phyloP scores from a whole-genome alignment of 2,888 invertebrate genomes.

The Panopea generosa region DNA sequence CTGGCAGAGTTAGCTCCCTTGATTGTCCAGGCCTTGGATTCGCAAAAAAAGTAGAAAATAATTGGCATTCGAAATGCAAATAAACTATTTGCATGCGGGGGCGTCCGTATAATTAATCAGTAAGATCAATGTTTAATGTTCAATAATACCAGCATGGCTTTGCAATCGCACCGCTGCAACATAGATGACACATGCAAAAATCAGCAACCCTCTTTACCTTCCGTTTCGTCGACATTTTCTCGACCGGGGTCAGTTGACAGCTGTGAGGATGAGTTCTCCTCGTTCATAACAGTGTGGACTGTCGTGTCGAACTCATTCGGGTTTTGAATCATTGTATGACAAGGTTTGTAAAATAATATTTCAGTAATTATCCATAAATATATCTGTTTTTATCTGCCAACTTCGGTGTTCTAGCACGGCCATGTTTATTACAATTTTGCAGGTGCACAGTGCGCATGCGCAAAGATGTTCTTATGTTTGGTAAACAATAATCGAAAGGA shows the following conservation, averaged over 20 bases:
- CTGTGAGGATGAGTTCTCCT: conserved; percentile 38
- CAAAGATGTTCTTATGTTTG: conserved; percentile 10
- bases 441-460: conserved; percentile 48
- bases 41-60: no score
- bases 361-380: background rate
- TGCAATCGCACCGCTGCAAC: background rate
- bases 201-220: conserved; percentile 37
- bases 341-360: background rate
- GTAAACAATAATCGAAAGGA: conserved; percentile 52
- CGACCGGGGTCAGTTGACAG: conserved; percentile 41
- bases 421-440: conserved; percentile 24
- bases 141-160: background rate
- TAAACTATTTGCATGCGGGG: background rate
- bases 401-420: conserved; percentile 5
- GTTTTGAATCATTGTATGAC: conserved; percentile 63
- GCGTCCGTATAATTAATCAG: no score
- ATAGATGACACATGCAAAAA: conserved; percentile 4
- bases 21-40: no score
- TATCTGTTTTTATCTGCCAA: background rate
- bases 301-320: conserved; percentile 60
- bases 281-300: conserved; percentile 46
- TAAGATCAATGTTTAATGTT: no score
- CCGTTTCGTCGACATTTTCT: conserved; percentile 15
- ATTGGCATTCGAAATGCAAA: background rate
- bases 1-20: no score